These are phyloP conservation scores for Coryphaenoides rupestris DNA, from an alignment of 2,113 vertebrate species.

Conservation along the genomic window DNA sequence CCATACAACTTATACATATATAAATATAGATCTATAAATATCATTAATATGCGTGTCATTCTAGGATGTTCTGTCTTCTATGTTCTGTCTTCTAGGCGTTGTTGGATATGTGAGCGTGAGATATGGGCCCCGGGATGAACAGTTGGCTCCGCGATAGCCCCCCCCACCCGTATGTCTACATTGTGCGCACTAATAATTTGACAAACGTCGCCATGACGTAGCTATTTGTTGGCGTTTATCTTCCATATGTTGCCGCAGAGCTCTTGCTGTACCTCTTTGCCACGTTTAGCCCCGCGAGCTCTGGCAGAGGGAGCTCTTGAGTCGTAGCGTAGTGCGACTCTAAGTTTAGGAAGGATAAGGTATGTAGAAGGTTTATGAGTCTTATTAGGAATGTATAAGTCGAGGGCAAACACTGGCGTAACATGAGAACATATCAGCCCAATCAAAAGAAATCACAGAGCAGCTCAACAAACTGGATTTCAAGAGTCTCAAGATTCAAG, in stretches of 20 bases:
- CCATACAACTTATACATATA: constrained; percentile 66
- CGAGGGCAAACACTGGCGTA: too few relatives aligned
- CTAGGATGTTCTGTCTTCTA: constrained; percentile 60
- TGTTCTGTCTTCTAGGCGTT: too few relatives aligned
- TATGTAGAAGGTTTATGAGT: not conserved
- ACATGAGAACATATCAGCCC: too few relatives aligned
- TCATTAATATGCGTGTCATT: constrained; percentile 58
- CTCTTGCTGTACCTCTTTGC: constrained; percentile 60
- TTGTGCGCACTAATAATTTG: constrained; percentile 53
- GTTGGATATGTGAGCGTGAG: too few relatives aligned
- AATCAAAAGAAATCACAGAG: too few relatives aligned
- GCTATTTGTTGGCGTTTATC: constrained; percentile 64
- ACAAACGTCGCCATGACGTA: constrained; percentile 57
- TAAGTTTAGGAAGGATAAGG: constrained; percentile 11
- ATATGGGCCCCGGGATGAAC: too few relatives aligned
- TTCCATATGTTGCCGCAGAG: constrained; percentile 63
- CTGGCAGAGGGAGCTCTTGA: constrained; percentile 22
- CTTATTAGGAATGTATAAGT: too few relatives aligned
- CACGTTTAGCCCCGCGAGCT: constrained; percentile 63
- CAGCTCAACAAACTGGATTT: too few relatives aligned
- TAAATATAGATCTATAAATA: constrained; percentile 60
- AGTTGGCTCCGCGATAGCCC: too few relatives aligned
- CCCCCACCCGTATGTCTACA: constrained; percentile 60
- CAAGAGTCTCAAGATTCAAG: too few relatives aligned
- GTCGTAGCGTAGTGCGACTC: constrained; percentile 25